Base-by-base conservation (phyloP, 2,797 vertebrate species). In the Myripristis murdjan region DNA sequence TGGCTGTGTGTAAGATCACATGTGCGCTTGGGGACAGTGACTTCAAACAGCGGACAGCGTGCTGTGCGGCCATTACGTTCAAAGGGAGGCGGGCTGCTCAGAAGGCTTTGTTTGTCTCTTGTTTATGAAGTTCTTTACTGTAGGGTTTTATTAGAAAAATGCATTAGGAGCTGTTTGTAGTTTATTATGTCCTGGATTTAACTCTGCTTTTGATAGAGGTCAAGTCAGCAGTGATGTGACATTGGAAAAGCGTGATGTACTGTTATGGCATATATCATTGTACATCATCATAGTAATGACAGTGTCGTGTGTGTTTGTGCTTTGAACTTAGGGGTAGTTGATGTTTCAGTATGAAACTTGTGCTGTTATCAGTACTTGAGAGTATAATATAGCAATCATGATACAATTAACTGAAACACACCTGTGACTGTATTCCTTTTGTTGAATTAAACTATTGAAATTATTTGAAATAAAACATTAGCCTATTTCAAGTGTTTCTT, bases 21-120 rank as follows among this genome's bases (percentile, higher is more conserved):
- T 79, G 84, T 82, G 82, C 33, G 83, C 82, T 85, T 64, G 81
- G 90, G 85, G 90, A 92, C 90, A 90, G 88, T 90, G 90, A 90
- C 90, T 91, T 92, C 89, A 92, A 92, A 88, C 81, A 77, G 55
- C 16, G 59, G 84, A 90, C 77, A 68, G 51, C 87, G 73, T 87
- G 89, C 87, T 90, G 90, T 73, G 88, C 83, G 66, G 84, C 81
- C 83, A 91, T 93, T 93, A 92, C 61, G 77, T 91, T 91, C 89
- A 93, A 93, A 92, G 88, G 79, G 68, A 89, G 85, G 83, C 71
- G 63, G 77, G 65, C 46, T 11, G 79, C 81, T 89, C 83, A 76
- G 47, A 83, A 81, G 77, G 71, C 85, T 89, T 91, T 90, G 86
- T 92, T 88, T 87, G 88, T 57, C 73, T 81, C 81, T 78, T 80